Base-by-base conservation (phyloP, 2,797 vertebrate genomes). In the Parauchenoglanis ngamensis region DNA sequence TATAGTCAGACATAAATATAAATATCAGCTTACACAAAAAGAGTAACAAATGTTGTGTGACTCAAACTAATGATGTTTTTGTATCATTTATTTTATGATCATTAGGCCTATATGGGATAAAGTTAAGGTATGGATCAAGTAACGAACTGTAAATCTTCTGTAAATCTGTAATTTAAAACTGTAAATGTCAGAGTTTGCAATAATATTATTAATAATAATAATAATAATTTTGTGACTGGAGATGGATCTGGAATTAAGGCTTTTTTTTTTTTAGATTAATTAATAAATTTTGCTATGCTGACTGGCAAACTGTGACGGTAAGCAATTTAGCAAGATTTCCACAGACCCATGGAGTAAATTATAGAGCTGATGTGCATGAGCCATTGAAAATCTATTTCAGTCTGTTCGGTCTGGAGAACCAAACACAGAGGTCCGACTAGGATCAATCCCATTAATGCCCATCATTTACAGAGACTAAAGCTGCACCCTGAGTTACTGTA, bases 341-440 rank as follows among this genome's bases (percentile, higher is more conserved):
- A 49, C 44, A 83, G 63, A 23, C 17, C 44, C 81, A 31, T 21
- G 19, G 52, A 84, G 46, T 70, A 72, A 44, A 70, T 70, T 68
- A 79, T 31, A 68, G 25, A 46, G 82, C 77, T 67, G 23, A 72
- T 59, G 63, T 79, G 19, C 10, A 46, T 31, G 67, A 59, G 78
- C 52, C 73, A 78, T 28, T 87, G 80, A 83, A 65, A 87, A 83
- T 87, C 75, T 52, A 87, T 84, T 87, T 72, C 17, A 75, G 68
- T 76, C 86, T 68, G 31, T 59, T 80, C 56, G 44, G n/a, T 70
- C 75, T 79, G 28, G 65, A 84, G 67, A 72, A 72, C 19, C 46
- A 35, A 52, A 46, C 63, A n/a, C 57, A 72, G 70, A 85, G 21
- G 21, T 85, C n/a, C 59, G 31, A 46, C 31, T 65, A n/a, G 25